Evolutionary conservation across 2,113 vertebrate genomes (phyloP), one percentile per base, ranked within the genome.

Genomic region (Canis aureus): DNA sequence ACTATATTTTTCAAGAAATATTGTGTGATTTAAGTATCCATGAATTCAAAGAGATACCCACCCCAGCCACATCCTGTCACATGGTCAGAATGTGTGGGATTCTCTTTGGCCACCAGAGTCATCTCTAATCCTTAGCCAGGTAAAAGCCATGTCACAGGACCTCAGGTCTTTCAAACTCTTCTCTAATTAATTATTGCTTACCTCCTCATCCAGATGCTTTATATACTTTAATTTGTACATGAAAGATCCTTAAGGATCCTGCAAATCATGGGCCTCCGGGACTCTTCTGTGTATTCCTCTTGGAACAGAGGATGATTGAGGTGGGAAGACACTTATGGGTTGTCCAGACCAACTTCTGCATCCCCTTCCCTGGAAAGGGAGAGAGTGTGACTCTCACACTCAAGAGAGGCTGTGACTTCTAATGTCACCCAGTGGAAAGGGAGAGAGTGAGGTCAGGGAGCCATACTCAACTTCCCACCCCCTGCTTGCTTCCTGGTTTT

Each of bases 401-500:
- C 43, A 85, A 25, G 43, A 90, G 69, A 66, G 25, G 38, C 19
- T 23, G 5, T 11, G 32, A n/a, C 29, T 49, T 15, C 49, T 49
- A 1, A 3, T 0, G 7, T 10, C 59, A 53, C 20, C 19, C 16
- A 2, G 32, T 1, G 7, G 57, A 60, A 27, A 55, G 57, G 38
- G 27, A 35, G n/a, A 78, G 43, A 15, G 19, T 4, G 64, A 73
- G 59, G 16, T 8, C 1, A 4, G 67, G 64, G 23, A 12, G 3
- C n/a, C 59, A 6, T 20, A 25, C 38, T 4, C 2, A 3, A 3
- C 35, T 79, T 12, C 43, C 29, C 0, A 0, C 0, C 15, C 59
- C 0, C 32, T 3, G 38, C 23, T 25, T 66, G 23, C 49, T 13
- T 55, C 49, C 73, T 11, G 11, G 8, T 43, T 32, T 51, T 60